Evolutionary conservation across 2,113 vertebrate species (phyloP).

Genomic region (Thymallus thymallus): DNA sequence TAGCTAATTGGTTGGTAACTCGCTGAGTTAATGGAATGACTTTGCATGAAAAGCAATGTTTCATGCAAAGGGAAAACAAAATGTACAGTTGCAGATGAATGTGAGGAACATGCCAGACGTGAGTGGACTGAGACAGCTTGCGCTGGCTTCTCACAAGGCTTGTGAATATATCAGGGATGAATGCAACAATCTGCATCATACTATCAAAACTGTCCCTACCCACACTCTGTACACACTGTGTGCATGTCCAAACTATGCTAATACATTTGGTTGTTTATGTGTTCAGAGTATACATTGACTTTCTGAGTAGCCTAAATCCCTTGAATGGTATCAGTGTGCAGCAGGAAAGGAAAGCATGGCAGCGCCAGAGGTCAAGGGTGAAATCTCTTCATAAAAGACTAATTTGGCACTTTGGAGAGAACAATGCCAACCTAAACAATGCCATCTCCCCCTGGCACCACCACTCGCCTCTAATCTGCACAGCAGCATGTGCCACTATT

Average conservation of each 20-base stretch:
- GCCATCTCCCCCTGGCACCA: background rate
- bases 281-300: background rate
- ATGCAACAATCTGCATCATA: background rate
- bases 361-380: background rate
- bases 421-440: conserved; percentile 9
- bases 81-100: too few species aligned
- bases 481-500: conserved; percentile 12
- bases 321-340: too few species aligned
- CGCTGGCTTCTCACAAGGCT: background rate
- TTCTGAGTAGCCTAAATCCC: background rate
- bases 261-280: background rate
- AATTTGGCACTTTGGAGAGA: background rate
- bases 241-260: background rate
- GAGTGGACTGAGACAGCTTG: background rate
- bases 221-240: background rate
- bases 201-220: background rate
- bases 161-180: background rate
- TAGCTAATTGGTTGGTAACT: background rate
- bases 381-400: background rate
- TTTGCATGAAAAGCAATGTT: too few species aligned
- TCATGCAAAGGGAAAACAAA: too few species aligned
- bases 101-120: too few species aligned
- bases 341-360: too few species aligned
- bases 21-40: background rate
- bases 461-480: background rate